Evolutionary conservation across 2,888 invertebrate species (phyloP).

Genomic region (Sipunculus nudus): DNA sequence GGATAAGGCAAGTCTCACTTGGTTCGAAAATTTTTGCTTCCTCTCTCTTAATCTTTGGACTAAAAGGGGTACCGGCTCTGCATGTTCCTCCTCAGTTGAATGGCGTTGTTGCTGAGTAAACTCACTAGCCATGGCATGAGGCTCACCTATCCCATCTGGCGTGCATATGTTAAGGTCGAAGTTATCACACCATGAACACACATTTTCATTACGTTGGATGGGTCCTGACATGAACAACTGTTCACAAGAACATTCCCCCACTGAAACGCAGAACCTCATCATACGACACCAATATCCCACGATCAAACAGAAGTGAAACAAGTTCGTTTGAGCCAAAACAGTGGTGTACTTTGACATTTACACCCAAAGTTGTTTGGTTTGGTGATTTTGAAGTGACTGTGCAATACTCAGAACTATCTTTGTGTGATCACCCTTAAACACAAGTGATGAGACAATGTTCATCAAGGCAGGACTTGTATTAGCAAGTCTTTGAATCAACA

Average conservation of each 20-base stretch:
- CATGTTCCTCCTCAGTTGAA: not conserved
- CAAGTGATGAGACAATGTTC: not conserved
- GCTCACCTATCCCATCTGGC: too few species aligned
- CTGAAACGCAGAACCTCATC: conserved; percentile 11
- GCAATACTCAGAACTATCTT: conserved; percentile 2
- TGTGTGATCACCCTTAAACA: conserved; percentile 1
- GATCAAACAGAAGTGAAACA: conserved; percentile 3
- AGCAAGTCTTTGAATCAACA: not conserved
- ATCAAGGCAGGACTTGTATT: conserved; percentile 1
- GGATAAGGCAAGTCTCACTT: not conserved
- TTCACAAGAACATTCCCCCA: not conserved
- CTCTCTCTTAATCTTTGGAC: not conserved
- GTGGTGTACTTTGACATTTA: conserved; percentile 16
- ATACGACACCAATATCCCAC: conserved; percentile 7
- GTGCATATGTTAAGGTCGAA: too few species aligned
- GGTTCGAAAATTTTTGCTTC: not conserved
- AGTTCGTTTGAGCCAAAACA: conserved; percentile 2
- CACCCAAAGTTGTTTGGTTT: conserved; percentile 14
- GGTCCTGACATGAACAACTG: not conserved
- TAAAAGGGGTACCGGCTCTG: not conserved
- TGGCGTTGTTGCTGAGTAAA: too few species aligned
- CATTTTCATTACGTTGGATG: too few species aligned
- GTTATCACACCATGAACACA: too few species aligned
- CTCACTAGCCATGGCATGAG: too few species aligned
- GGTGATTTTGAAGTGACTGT: conserved; percentile 1